Percentiles rank a stretch among this genome's conserved stretches.
These are phyloP conservation scores for Melipona quadrifasciata DNA, from an alignment of 1,140 invertebrate genomes.

Conservation along the genomic window DNA sequence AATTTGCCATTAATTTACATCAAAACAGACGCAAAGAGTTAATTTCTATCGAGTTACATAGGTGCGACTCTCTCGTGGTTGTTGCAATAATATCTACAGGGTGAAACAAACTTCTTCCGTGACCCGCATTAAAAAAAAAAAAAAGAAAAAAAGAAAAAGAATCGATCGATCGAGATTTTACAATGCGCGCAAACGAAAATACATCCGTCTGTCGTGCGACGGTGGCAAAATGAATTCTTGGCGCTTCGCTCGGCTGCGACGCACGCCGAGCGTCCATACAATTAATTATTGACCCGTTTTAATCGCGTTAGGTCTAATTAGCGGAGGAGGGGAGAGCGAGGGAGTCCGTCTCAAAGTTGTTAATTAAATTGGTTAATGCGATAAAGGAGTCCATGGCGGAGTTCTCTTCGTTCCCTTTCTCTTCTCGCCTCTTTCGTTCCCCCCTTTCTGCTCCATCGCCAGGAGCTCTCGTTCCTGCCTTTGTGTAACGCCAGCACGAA, in stretches of 20 bases:
- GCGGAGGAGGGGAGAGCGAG: conserved; percentile 29
- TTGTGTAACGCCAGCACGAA: not conserved
- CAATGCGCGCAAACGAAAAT: not conserved
- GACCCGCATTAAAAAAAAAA: too few species aligned
- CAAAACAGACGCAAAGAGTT: too few species aligned
- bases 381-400: conserved; percentile 64
- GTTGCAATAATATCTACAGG: too few species aligned
- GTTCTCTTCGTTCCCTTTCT: conserved; percentile 60
- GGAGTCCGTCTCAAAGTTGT: conserved; percentile 68
- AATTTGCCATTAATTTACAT: too few species aligned
- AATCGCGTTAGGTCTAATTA: conserved; percentile 73
- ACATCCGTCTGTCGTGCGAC: too few species aligned
- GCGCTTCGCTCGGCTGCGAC: conserved; percentile 33
- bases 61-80: too few species aligned
- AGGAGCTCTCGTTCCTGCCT: not conserved
- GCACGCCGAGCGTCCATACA: conserved; percentile 55
- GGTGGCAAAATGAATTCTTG: not conserved
- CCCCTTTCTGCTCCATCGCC: not conserved
- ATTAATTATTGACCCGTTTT: conserved; percentile 74
- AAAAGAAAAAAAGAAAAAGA: too few species aligned
- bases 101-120: too few species aligned
- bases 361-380: conserved; percentile 74
- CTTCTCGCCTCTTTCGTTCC: conserved; percentile 34
- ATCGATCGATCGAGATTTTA: not conserved
- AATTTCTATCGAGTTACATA: too few species aligned